A percentile compares a stretch with the other conserved stretches of the same genome.
Evolutionary conservation across 2,113 vertebrate species (phyloP).

Genomic region (Conger conger): DNA sequence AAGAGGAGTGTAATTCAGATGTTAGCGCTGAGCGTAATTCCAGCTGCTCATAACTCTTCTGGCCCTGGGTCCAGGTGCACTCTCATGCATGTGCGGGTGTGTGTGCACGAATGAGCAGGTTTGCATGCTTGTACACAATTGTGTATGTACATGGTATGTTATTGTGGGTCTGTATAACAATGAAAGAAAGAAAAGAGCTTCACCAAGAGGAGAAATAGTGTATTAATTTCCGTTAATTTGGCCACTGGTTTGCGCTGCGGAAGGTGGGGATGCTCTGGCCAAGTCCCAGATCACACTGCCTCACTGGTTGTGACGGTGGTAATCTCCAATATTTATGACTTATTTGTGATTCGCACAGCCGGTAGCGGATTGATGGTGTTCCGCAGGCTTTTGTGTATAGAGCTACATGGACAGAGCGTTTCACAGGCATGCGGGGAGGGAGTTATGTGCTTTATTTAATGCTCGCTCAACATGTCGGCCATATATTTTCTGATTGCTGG

Average conservation of each 20-base stretch:
- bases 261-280: background rate
- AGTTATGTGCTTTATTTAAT: constrained; percentile 17
- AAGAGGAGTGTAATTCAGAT: background rate
- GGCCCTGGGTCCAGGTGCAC: background rate
- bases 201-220: background rate
- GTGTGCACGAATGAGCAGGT: background rate
- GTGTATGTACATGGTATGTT: background rate
- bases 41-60: background rate
- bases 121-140: background rate
- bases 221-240: background rate
- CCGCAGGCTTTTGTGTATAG: background rate
- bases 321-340: constrained; percentile 18
- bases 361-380: constrained; percentile 8
- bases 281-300: background rate
- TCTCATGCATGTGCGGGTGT: background rate
- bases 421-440: constrained; percentile 14
- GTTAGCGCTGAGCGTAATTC: background rate
- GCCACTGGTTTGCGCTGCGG: background rate
- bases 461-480: constrained; percentile 17
- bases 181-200: background rate
- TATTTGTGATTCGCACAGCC: constrained; percentile 21
- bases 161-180: background rate
- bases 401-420: constrained; percentile 1
- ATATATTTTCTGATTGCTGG: constrained; percentile 29
- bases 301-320: background rate